These are phyloP conservation scores for Petrolisthes cinctipes DNA, from an alignment of 2,888 invertebrate genomes.

Conservation along the genomic window DNA sequence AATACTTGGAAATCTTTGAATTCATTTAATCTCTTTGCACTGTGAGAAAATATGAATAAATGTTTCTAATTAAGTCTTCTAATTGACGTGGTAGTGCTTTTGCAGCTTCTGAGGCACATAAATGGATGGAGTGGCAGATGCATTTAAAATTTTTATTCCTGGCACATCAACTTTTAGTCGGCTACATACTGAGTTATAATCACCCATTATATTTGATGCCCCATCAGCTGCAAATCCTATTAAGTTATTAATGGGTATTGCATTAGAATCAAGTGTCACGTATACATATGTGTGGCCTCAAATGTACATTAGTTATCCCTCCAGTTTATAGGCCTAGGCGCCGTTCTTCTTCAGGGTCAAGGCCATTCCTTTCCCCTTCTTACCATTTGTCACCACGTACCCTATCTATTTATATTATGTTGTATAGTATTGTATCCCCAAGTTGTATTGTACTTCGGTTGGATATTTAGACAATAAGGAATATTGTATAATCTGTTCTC, in stretches of 20 bases:
- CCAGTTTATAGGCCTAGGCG: too few species aligned
- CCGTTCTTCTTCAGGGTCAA: too few species aligned
- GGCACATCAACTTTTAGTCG: not conserved
- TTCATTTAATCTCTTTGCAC: not conserved
- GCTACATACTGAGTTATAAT: constrained; percentile 4
- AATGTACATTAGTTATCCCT: too few species aligned
- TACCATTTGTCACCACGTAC: too few species aligned
- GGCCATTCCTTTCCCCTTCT: too few species aligned
- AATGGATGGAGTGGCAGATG: not conserved
- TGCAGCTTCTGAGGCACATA: constrained; percentile 9
- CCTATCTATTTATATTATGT: too few species aligned
- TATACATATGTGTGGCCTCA: too few species aligned
- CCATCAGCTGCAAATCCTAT: constrained; percentile 27
- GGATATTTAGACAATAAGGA: too few species aligned
- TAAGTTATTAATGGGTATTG: not conserved
- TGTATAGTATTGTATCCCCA: too few species aligned
- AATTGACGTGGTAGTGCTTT: constrained; percentile 1
- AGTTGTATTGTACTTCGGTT: too few species aligned
- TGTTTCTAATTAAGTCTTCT: constrained; percentile 7
- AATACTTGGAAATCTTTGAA: constrained; percentile 16
- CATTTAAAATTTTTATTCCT: constrained; percentile 16
- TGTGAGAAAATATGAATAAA: not conserved
- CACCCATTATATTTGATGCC: constrained; percentile 6
- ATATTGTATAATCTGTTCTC: too few species aligned
- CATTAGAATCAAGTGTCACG: not conserved